Conservation (phyloP, 30 jellyfish, hydroid and myxozoan genomes). For the Hydractinia echinata region DNA sequence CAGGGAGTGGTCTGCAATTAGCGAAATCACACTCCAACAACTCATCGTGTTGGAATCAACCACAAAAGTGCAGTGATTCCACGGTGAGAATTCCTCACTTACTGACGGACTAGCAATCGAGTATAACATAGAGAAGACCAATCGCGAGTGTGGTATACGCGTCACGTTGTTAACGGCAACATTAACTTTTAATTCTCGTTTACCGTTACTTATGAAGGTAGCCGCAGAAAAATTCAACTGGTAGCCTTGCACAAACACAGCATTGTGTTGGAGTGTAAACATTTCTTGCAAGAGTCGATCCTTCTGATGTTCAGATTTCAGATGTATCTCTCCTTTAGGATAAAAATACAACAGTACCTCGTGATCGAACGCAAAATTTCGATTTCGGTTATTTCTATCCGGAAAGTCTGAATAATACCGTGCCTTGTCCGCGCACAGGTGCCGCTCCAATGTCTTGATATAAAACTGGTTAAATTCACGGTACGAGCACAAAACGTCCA, state of each 20-base stretch:
- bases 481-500: conserved; percentile 11
- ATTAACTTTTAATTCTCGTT: conserved; percentile 12
- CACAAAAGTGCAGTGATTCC: conserved; percentile 37
- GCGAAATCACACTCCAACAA: conserved; percentile 23
- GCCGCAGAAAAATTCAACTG: conserved; percentile 29
- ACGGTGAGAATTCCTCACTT: conserved; percentile 35
- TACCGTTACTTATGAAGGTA: background rate
- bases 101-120: conserved; percentile 41
- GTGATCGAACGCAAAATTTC: conserved; percentile 39
- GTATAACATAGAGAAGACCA: conserved; percentile 20
- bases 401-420: conserved; percentile 32
- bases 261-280: conserved; percentile 8
- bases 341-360: conserved; percentile 23
- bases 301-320: background rate
- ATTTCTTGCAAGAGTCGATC: background rate
- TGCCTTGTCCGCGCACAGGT: background rate
- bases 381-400: conserved; percentile 3
- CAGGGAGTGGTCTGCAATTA: conserved; percentile 35
- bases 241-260: conserved; percentile 33
- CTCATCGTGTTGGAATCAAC: conserved; percentile 6
- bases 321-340: background rate
- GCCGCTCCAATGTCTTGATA: conserved; percentile 12
- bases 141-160: conserved; percentile 21
- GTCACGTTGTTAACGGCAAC: conserved; percentile 19
- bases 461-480: conserved; percentile 22